These are phyloP conservation scores for Lordiphosa stackelbergi DNA, from an alignment of 1,140 invertebrate species.

Conservation along the genomic window DNA sequence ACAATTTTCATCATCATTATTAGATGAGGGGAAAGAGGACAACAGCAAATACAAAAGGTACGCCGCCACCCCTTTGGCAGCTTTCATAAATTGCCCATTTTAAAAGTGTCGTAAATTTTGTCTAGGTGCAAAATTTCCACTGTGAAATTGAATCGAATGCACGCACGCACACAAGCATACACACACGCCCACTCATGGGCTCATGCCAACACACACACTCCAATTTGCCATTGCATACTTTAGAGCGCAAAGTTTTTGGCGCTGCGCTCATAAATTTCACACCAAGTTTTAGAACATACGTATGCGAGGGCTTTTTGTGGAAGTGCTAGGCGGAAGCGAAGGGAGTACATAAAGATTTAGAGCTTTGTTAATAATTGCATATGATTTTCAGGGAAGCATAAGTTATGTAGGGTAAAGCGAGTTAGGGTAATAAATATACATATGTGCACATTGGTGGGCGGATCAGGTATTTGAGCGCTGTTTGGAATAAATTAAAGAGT, in stretches of 20 bases:
- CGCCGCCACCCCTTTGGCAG: conserved; percentile 1
- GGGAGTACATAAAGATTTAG: conserved; percentile 23
- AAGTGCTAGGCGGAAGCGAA: background rate
- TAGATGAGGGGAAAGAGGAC: background rate
- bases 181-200: background rate
- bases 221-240: conserved; percentile 54
- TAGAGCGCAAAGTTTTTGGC: conserved; percentile 49
- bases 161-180: background rate
- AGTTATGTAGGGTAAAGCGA: conserved; percentile 5
- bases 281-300: conserved; percentile 27
- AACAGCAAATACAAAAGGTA: background rate
- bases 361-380: conserved; percentile 44
- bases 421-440: background rate
- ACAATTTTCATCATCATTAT: conserved; percentile 21
- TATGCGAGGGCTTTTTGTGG: background rate
- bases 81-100: conserved; percentile 66
- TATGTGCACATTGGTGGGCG: background rate
- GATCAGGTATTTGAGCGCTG: background rate
- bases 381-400: conserved; percentile 13
- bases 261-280: conserved; percentile 43
- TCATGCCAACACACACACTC: background rate
- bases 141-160: conserved; percentile 55
- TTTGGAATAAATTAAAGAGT: background rate
- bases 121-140: conserved; percentile 49
- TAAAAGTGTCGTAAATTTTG: conserved; percentile 70